Evolutionary conservation across 2,113 vertebrate genomes (phyloP).

Genomic region (Chloebia gouldiae): DNA sequence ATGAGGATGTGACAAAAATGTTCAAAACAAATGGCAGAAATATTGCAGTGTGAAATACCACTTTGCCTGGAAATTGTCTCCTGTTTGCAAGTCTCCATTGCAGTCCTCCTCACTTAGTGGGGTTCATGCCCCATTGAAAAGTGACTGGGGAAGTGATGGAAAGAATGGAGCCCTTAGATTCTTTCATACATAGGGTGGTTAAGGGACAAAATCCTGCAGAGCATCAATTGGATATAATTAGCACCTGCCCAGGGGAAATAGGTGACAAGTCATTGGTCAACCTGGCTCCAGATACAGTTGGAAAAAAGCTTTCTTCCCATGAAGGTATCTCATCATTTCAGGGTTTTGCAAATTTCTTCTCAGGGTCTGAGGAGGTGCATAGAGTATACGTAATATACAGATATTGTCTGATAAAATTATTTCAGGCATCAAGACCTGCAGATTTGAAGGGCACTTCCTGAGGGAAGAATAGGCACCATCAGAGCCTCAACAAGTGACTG

Average conservation of each 20-base stretch:
- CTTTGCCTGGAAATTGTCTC: not conserved
- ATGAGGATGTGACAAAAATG: not conserved
- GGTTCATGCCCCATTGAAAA: not conserved
- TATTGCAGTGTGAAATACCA: not conserved
- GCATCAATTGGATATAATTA: not conserved
- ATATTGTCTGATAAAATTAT: not conserved
- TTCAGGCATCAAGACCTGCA: not conserved
- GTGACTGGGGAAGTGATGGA: not conserved
- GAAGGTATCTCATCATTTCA: not conserved
- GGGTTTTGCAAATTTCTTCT: not conserved
- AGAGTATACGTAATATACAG: not conserved
- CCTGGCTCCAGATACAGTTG: not conserved
- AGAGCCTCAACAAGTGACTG: not conserved
- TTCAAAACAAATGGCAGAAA: not conserved
- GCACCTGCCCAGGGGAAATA: not conserved
- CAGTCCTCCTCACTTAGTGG: not conserved
- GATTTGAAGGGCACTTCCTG: not conserved
- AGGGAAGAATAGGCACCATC: not conserved
- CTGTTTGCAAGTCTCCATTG: not conserved
- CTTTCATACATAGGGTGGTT: not conserved
- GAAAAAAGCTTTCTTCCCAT: not conserved
- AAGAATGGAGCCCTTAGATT: not conserved
- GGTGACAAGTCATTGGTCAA: not conserved
- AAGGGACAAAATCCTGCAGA: not conserved
- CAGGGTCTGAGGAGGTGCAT: not conserved